Evolutionary conservation across 2,888 invertebrate species (phyloP).

Genomic region (Chironomus riparius): DNA sequence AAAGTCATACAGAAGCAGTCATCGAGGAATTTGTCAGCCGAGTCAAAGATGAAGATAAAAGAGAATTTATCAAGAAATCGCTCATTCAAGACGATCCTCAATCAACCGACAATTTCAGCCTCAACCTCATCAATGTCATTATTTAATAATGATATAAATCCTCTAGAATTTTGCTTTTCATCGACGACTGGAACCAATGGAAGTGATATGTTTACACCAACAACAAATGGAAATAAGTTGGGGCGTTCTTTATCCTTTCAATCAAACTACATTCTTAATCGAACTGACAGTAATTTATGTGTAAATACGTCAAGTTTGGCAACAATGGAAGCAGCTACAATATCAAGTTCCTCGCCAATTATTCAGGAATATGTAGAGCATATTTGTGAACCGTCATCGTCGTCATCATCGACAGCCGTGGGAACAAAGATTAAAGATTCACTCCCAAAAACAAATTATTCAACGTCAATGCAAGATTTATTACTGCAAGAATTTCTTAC

Average conservation of each 20-base stretch:
- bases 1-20: constrained; percentile 10
- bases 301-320: not conserved
- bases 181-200: not conserved
- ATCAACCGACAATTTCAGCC: not conserved
- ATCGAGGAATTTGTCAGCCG: not conserved
- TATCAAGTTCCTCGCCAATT: constrained; percentile 1
- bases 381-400: not conserved
- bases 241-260: constrained; percentile 18
- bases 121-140: constrained; percentile 7
- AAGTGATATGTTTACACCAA: not conserved
- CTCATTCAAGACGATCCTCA: constrained; percentile 30
- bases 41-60: constrained; percentile 28
- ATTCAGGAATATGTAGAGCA: constrained; percentile 13
- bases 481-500: constrained; percentile 4
- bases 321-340: not conserved
- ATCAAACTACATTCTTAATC: constrained; percentile 4
- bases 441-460: not conserved
- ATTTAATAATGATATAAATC: constrained; percentile 8
- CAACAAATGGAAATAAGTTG: not conserved
- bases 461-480: constrained; percentile 4
- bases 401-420: not conserved
- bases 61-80: constrained; percentile 31
- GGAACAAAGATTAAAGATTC: not conserved
- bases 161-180: constrained; percentile 5
- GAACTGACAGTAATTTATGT: constrained; percentile 1